Evolutionary conservation across 2,797 vertebrate species (phyloP).

Genomic region (Syngnathus acus): DNA sequence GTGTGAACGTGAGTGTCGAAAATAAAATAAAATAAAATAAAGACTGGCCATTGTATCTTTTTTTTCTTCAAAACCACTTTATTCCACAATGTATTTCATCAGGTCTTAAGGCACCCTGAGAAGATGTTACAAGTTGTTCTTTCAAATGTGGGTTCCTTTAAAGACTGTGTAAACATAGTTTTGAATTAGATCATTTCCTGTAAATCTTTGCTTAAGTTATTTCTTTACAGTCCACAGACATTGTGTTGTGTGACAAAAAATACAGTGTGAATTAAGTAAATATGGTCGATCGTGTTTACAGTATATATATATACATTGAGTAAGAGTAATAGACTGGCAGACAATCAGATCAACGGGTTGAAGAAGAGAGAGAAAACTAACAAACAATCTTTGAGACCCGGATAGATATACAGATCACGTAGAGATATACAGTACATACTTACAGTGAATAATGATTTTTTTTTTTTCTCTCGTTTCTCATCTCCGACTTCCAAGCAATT

Average conservation of each 20-base stretch:
- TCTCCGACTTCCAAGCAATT: constrained; percentile 31
- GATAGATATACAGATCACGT: constrained; percentile 65
- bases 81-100: constrained; percentile 76
- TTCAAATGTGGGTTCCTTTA: constrained; percentile 62
- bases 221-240: constrained; percentile 74
- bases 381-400: constrained; percentile 66
- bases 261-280: constrained; percentile 69
- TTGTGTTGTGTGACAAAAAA: constrained; percentile 69
- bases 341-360: constrained; percentile 68
- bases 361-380: constrained; percentile 65
- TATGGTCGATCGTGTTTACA: constrained; percentile 62
- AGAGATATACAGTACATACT: constrained; percentile 66
- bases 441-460: constrained; percentile 45
- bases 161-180: constrained; percentile 72
- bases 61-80: constrained; percentile 81
- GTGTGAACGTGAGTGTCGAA: no score
- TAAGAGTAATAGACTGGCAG: constrained; percentile 65
- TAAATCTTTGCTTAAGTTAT: constrained; percentile 73
- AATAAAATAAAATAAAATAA: no score
- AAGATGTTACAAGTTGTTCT: constrained; percentile 66
- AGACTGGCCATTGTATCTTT: background rate
- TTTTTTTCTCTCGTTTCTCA: constrained; percentile 32
- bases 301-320: constrained; percentile 64
- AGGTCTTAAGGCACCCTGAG: constrained; percentile 81
- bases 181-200: constrained; percentile 71